Conservation (phyloP, 2,113 vertebrate genomes). For the Labrus mixtus region DNA sequence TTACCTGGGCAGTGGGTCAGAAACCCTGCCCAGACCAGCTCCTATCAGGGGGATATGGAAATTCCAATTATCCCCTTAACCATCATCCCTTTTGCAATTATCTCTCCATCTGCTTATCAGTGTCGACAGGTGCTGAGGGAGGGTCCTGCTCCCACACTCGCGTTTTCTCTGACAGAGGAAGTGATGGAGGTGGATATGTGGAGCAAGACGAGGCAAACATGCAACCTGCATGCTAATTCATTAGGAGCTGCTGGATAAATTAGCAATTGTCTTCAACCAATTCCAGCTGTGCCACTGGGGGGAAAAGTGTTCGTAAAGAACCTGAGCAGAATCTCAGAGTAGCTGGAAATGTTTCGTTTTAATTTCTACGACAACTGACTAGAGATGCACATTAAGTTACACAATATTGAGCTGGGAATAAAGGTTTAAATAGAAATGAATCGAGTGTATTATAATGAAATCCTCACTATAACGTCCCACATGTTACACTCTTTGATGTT, state of each 20-base stretch:
- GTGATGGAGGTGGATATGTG: constrained; percentile 50
- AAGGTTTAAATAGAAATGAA: too few relatives aligned
- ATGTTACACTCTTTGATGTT: too few relatives aligned
- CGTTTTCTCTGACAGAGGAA: constrained; percentile 53
- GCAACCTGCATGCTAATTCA: constrained; percentile 41
- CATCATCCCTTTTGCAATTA: constrained; percentile 73
- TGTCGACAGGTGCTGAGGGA: constrained; percentile 73
- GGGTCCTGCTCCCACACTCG: constrained; percentile 30
- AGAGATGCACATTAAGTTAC: background rate
- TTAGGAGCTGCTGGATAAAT: constrained; percentile 33
- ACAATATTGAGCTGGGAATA: too few relatives aligned
- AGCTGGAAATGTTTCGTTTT: background rate
- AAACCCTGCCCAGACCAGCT: constrained; percentile 66
- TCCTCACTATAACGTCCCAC: too few relatives aligned
- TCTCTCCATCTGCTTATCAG: constrained; percentile 72
- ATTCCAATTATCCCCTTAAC: constrained; percentile 79
- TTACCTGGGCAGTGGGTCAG: constrained; percentile 77
- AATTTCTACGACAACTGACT: background rate
- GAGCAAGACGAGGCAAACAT: constrained; percentile 27
- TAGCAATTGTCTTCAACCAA: constrained; percentile 28
- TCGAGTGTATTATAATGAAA: too few relatives aligned
- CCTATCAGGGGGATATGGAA: constrained; percentile 69
- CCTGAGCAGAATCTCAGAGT: constrained; percentile 22
- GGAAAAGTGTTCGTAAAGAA: constrained; percentile 31
- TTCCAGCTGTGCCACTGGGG: constrained; percentile 40